Conservation (phyloP, 2,888 invertebrate species). For the Didymodactylos carnosus region DNA sequence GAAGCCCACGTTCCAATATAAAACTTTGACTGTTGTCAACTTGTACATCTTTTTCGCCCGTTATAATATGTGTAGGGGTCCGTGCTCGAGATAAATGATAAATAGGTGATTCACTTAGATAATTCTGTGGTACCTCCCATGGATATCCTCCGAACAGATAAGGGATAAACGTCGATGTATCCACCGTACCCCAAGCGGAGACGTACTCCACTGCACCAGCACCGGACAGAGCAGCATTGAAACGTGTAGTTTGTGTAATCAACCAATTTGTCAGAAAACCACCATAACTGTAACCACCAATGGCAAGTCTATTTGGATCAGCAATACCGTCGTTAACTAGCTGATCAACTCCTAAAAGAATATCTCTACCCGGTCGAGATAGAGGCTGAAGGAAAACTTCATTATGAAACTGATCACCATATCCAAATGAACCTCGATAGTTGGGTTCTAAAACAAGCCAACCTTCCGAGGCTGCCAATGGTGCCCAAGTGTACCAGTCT, state of each 20-base stretch:
- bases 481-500: not conserved
- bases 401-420: not conserved
- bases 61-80: not conserved
- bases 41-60: not conserved
- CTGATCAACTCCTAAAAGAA: not conserved
- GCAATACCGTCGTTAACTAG: not conserved
- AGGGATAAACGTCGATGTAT: not conserved
- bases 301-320: not conserved
- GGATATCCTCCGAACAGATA: not conserved
- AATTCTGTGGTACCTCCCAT: not conserved
- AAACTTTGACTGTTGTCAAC: not conserved
- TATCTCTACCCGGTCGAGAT: not conserved
- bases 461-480: not conserved
- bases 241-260: not conserved
- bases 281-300: not conserved
- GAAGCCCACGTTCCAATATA: not conserved
- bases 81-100: not conserved
- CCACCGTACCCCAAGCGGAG: not conserved
- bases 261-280: not conserved
- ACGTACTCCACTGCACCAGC: not conserved
- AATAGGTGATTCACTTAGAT: not conserved
- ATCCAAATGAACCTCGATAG: not conserved
- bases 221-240: not conserved
- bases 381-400: not conserved
- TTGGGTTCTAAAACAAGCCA: not conserved